These are phyloP conservation scores for Drosophila gunungcola DNA, from an alignment of 1,140 invertebrate genomes.

Conservation along the genomic window DNA sequence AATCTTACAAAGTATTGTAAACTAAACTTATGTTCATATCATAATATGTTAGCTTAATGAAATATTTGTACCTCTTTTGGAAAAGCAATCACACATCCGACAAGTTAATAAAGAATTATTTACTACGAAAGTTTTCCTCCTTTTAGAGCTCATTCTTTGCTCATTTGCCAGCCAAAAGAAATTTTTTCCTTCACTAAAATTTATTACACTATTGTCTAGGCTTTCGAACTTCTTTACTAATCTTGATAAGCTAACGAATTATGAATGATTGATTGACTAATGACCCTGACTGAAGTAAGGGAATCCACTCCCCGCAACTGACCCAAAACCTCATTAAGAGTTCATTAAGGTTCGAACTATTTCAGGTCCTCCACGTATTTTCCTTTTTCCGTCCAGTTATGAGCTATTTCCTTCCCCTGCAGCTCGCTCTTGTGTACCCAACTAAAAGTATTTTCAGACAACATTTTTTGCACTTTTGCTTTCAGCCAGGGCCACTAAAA, in stretches of 20 bases:
- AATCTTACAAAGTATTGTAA: no score
- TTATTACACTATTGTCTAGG: constrained; percentile 5
- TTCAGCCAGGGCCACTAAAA: constrained; percentile 39
- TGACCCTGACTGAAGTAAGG: constrained; percentile 1
- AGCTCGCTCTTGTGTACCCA: constrained; percentile 6
- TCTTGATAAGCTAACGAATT: constrained; percentile 23
- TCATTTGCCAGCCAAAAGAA: constrained; percentile 6
- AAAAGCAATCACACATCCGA: no score
- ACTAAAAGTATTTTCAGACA: constrained; percentile 35
- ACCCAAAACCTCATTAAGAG: constrained; percentile 44
- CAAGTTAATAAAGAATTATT: background rate
- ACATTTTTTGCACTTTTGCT: constrained; percentile 62
- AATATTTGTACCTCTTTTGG: no score
- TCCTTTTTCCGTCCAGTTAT: constrained; percentile 18
- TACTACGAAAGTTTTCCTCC: background rate
- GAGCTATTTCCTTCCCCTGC: constrained; percentile 35
- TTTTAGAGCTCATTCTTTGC: constrained; percentile 23
- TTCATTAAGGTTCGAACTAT: constrained; percentile 35
- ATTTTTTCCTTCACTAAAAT: background rate
- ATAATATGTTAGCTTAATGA: no score
- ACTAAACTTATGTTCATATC: no score
- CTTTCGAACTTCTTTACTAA: background rate
- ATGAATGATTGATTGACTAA: constrained; percentile 50
- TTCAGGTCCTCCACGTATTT: background rate
- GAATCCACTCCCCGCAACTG: constrained; percentile 1